These are phyloP conservation scores for Tarsius wallacei DNA, from an alignment of 2,797 vertebrate species.

Conservation along the genomic window DNA sequence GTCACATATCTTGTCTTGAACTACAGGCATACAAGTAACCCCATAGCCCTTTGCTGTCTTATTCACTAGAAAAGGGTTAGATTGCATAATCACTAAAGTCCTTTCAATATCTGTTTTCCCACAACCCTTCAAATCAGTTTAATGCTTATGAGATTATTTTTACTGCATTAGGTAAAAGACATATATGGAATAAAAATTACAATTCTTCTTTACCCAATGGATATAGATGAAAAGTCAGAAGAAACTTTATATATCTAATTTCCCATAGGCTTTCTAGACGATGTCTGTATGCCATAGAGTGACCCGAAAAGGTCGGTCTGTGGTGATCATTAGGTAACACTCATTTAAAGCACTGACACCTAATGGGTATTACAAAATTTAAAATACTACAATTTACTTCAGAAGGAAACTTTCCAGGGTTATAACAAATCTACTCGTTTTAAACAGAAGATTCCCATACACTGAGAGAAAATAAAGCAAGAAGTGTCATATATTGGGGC, in stretches of 20 bases:
- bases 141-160: not conserved
- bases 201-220: not conserved
- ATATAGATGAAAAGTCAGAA: not conserved
- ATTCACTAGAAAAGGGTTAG: not conserved
- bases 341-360: not conserved
- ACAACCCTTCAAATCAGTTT: not conserved
- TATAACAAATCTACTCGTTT: not conserved
- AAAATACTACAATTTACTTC: not conserved
- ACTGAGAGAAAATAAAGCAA: not conserved
- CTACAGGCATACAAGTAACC: not conserved
- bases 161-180: not conserved
- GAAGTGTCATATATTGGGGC: not conserved
- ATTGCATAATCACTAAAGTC: not conserved
- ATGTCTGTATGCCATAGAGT: not conserved
- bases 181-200: not conserved
- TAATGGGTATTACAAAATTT: not conserved
- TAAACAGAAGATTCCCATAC: not conserved
- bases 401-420: not conserved
- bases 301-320: accelerated
- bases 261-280: not conserved
- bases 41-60: not conserved
- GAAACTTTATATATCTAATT: not conserved
- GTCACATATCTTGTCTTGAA: not conserved
- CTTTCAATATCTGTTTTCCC: not conserved
- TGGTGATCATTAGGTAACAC: not conserved